Evolutionary conservation across 2,888 invertebrate species (phyloP).

Genomic region (Eilema griseolum): DNA sequence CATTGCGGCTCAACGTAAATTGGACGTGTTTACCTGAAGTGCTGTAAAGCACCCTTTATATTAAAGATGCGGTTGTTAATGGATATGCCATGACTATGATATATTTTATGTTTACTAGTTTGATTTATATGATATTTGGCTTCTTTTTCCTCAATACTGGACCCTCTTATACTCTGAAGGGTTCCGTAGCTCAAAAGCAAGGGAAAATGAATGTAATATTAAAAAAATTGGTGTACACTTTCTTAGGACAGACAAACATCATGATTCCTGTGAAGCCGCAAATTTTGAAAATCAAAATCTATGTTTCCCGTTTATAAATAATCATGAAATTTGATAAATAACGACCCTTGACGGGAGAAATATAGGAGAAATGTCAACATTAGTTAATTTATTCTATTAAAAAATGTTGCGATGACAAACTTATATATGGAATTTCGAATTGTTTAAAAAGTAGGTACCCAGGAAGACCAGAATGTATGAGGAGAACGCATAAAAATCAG

Average conservation of each 20-base stretch:
- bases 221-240: neutral
- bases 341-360: neutral
- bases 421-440: too few species aligned
- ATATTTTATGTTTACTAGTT: slow-evolving; percentile 16
- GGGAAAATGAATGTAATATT: neutral
- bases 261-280: neutral
- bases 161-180: neutral
- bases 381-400: too few species aligned
- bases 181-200: neutral
- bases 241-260: neutral
- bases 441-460: too few species aligned
- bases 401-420: too few species aligned
- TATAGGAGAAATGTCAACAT: too few species aligned
- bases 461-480: neutral
- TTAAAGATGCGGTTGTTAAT: slow-evolving; percentile 40
- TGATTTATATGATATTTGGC: slow-evolving; percentile 6
- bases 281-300: neutral
- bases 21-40: slow-evolving; percentile 78
- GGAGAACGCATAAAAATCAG: neutral
- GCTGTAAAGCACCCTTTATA: slow-evolving; percentile 68
- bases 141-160: slow-evolving; percentile 6
- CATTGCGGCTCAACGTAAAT: slow-evolving; percentile 64
- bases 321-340: neutral
- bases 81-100: slow-evolving; percentile 48
- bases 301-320: neutral